phyloP scores from a whole-genome alignment of 2,888 invertebrate species.

The Noctua janthina region DNA sequence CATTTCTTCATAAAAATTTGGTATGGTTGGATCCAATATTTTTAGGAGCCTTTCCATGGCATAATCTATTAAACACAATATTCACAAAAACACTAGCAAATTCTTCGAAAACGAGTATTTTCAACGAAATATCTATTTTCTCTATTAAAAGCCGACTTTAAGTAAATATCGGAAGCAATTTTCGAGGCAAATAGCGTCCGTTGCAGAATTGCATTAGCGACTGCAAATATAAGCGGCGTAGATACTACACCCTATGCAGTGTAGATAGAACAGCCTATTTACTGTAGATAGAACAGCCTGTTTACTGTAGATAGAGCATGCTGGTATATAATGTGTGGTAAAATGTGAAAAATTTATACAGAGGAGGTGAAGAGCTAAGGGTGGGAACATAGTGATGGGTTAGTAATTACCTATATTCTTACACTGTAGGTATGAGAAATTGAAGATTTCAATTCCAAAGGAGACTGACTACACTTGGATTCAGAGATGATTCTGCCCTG shows the following conservation, averaged over 20 bases:
- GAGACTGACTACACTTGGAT: neutral
- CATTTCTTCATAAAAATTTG: neutral
- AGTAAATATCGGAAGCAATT: slow-evolving; percentile 74
- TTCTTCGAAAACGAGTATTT: slow-evolving; percentile 4
- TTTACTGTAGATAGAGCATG: slow-evolving; percentile 29
- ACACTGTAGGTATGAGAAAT: neutral
- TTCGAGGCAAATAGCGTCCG: slow-evolving; percentile 72
- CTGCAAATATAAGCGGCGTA: slow-evolving; percentile 62
- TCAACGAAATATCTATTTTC: slow-evolving; percentile 38
- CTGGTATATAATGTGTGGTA: slow-evolving; percentile 51
- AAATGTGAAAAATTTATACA: slow-evolving; percentile 72
- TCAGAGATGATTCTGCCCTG: neutral
- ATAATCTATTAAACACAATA: neutral
- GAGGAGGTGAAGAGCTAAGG: slow-evolving; percentile 61
- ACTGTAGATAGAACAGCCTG: slow-evolving; percentile 43
- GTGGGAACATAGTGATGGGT: slow-evolving; percentile 26
- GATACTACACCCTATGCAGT: slow-evolving; percentile 29
- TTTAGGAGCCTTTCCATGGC: neutral
- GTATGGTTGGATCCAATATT: neutral
- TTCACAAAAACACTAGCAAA: neutral
- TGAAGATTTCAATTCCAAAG: neutral
- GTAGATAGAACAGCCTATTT: slow-evolving; percentile 45
- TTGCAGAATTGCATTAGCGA: slow-evolving; percentile 72
- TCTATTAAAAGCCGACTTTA: slow-evolving; percentile 47
- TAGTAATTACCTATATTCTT: slow-evolving; percentile 2